A percentile compares a stretch with the other conserved stretches of the same genome.
Conservation (phyloP, 2,888 invertebrate genomes). For the Eutolmus rufibarbis region DNA sequence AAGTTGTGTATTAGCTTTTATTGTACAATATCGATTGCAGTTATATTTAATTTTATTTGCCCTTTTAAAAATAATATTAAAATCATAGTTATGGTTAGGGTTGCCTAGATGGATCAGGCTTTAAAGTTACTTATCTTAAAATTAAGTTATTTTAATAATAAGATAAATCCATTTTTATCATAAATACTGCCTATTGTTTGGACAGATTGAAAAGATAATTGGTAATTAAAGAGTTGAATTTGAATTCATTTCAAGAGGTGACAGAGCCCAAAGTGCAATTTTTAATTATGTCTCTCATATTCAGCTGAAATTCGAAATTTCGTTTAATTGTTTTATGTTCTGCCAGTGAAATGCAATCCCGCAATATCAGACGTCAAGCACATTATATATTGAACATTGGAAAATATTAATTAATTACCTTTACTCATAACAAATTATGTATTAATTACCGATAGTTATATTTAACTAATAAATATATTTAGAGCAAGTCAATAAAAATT, state of each 20-base stretch:
- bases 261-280: too few relatives aligned
- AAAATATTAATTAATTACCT: neutral
- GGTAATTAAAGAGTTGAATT: neutral
- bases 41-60: neutral
- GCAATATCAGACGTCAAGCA: neutral
- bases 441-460: neutral
- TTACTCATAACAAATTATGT: neutral
- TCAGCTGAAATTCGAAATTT: neutral
- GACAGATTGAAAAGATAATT: neutral
- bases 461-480: neutral
- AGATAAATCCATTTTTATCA: too few relatives aligned
- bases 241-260: neutral
- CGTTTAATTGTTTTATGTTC: neutral
- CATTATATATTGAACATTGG: neutral
- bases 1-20: neutral
- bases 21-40: conserved; percentile 3
- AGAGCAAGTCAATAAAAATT: too few relatives aligned
- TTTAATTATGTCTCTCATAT: too few relatives aligned
- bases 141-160: too few relatives aligned
- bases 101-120: neutral
- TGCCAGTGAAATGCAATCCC: neutral
- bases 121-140: too few relatives aligned
- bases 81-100: too few relatives aligned
- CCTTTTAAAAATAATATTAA: neutral
- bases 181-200: too few relatives aligned